phyloP scores from a whole-genome alignment of 2,113 vertebrate genomes.

The Mola mola region DNA sequence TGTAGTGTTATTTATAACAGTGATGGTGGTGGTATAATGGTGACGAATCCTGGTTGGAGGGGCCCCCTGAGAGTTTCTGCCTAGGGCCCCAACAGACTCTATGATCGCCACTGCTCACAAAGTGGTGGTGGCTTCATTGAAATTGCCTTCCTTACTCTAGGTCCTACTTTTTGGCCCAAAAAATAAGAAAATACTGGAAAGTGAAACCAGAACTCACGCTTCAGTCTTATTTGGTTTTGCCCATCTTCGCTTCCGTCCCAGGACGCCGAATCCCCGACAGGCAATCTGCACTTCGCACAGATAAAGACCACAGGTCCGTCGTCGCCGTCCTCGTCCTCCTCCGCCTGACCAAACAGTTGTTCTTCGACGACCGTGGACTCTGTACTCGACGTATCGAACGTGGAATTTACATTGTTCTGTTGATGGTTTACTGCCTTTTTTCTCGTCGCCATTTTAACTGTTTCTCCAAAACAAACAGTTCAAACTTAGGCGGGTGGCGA shows the following conservation, averaged over 20 bases:
- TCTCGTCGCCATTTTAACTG: constrained; percentile 48
- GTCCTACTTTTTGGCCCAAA: too few relatives aligned
- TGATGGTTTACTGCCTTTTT: neutral
- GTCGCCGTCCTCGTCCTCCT: constrained; percentile 23
- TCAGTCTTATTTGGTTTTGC: constrained; percentile 74
- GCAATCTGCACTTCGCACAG: constrained; percentile 75
- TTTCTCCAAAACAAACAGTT: constrained; percentile 7
- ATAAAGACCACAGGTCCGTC: constrained; percentile 77
- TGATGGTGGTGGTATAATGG: too few relatives aligned
- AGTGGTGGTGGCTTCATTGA: too few relatives aligned
- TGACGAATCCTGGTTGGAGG: too few relatives aligned
- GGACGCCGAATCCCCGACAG: constrained; percentile 77
- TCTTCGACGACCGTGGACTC: constrained; percentile 29
- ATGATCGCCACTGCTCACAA: too few relatives aligned
- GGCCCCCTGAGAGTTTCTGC: too few relatives aligned
- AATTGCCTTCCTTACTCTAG: too few relatives aligned
- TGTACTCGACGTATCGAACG: constrained; percentile 19
- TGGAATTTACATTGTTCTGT: neutral
- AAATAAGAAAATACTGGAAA: neutral
- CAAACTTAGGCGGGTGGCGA: constrained; percentile 39
- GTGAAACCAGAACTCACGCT: constrained; percentile 55
- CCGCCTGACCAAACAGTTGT: constrained; percentile 11
- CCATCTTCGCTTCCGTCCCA: constrained; percentile 80
- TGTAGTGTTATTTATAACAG: too few relatives aligned
- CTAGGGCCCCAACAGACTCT: too few relatives aligned